Conservation (phyloP, 2,113 vertebrate genomes). For the Tretioscincus oriximinensis region DNA sequence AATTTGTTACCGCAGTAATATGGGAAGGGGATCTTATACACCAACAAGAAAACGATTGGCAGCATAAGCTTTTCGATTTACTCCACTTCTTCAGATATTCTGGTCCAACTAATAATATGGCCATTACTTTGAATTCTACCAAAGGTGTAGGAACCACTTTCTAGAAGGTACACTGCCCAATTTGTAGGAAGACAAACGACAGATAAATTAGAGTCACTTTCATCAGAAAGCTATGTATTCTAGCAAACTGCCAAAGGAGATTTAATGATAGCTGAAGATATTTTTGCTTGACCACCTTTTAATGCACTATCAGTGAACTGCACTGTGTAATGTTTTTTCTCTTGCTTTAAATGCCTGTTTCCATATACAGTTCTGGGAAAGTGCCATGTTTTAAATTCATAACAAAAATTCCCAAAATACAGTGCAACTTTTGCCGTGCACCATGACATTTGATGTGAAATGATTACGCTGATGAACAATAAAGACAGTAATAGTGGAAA, state of each 20-base stretch:
- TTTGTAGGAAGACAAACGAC: not conserved
- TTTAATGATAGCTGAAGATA: not conserved
- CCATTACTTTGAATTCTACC: not conserved
- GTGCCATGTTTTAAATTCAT: too few species aligned
- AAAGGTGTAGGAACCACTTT: not conserved
- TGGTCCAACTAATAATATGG: not conserved
- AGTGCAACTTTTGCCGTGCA: not conserved
- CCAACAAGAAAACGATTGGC: too few species aligned
- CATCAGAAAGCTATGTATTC: not conserved
- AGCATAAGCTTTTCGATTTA: too few species aligned
- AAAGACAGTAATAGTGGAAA: not conserved
- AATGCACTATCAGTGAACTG: too few species aligned
- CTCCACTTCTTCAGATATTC: not conserved
- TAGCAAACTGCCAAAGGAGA: not conserved
- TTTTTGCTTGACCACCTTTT: too few species aligned
- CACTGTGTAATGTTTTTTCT: too few species aligned
- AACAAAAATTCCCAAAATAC: not conserved
- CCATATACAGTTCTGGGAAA: too few species aligned
- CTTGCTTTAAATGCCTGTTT: too few species aligned
- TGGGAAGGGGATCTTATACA: too few species aligned
- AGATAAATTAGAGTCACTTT: not conserved
- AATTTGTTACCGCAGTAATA: too few species aligned
- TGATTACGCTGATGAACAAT: not conserved
- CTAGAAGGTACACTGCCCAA: not conserved
- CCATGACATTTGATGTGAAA: not conserved